phyloP scores from a whole-genome alignment of 2,113 vertebrate species.

The Chloebia gouldiae region DNA sequence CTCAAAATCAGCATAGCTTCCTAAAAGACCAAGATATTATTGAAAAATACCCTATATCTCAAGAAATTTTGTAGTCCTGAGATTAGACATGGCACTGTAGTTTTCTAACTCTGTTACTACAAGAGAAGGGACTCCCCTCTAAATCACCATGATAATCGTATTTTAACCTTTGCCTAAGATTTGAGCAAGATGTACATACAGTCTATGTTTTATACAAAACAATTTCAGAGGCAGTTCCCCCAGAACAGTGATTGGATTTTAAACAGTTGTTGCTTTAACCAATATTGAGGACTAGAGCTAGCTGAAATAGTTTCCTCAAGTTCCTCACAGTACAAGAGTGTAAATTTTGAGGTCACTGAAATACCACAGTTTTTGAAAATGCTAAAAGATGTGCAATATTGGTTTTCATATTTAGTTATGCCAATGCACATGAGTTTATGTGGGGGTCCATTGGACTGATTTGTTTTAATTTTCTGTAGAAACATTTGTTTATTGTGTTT shows the following conservation, averaged over 20 bases:
- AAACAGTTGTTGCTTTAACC: neutral
- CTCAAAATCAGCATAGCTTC: neutral
- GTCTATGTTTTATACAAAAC: neutral
- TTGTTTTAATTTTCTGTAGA: neutral
- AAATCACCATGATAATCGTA: neutral
- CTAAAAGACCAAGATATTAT: neutral
- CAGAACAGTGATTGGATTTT: neutral
- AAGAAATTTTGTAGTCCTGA: neutral
- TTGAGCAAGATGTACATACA: neutral
- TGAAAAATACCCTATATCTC: neutral
- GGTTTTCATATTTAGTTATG: neutral
- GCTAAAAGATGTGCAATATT: neutral
- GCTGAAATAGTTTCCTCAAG: neutral
- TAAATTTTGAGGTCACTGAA: neutral
- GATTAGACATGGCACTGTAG: neutral
- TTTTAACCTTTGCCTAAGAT: constrained; percentile 1
- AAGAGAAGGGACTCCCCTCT: neutral
- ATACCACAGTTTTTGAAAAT: neutral
- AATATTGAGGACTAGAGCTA: neutral
- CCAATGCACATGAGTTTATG: neutral
- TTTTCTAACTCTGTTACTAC: neutral
- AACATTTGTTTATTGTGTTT: neutral
- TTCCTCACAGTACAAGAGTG: neutral
- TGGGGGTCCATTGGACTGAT: neutral
- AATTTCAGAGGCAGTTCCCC: neutral